Evolutionary conservation across 2,888 invertebrate genomes (phyloP).

Genomic region (Eupithecia subfuscata): DNA sequence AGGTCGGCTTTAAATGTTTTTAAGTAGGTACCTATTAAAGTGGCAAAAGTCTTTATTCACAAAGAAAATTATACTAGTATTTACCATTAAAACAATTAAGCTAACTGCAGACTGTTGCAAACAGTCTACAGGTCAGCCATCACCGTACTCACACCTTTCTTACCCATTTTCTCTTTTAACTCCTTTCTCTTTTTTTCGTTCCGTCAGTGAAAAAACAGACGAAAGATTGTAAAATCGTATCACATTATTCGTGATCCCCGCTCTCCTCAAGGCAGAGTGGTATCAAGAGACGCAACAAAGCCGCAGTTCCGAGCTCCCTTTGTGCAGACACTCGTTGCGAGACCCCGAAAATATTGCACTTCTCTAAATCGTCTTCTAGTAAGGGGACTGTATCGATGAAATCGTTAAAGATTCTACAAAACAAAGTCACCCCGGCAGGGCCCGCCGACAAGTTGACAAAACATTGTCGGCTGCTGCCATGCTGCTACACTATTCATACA

Average conservation of each 20-base stretch:
- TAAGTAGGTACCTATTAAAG: too few relatives aligned
- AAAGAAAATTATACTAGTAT: too few relatives aligned
- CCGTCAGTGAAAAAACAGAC: neutral
- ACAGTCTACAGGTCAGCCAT: too few relatives aligned
- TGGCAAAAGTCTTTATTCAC: too few relatives aligned
- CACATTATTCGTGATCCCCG: conserved; percentile 18
- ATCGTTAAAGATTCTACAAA: conserved; percentile 2
- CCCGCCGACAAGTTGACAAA: too few relatives aligned
- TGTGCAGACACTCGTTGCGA: conserved; percentile 61
- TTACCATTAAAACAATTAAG: too few relatives aligned
- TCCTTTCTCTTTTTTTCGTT: neutral
- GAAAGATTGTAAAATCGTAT: conserved; percentile 7
- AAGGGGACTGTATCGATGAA: conserved; percentile 41
- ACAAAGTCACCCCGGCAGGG: too few relatives aligned
- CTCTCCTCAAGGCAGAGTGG: conserved; percentile 40
- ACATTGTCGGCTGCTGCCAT: too few relatives aligned
- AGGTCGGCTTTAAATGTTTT: too few relatives aligned
- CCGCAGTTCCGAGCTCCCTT: conserved; percentile 55
- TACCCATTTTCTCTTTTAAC: neutral
- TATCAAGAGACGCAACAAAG: conserved; percentile 61
- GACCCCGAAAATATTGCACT: conserved; percentile 73
- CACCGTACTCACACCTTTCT: neutral
- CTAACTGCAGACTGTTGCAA: too few relatives aligned
- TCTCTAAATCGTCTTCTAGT: conserved; percentile 66
- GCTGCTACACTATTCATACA: too few relatives aligned